Conservation (phyloP, 2,113 vertebrate genomes). For the Chaetura pelagica region DNA sequence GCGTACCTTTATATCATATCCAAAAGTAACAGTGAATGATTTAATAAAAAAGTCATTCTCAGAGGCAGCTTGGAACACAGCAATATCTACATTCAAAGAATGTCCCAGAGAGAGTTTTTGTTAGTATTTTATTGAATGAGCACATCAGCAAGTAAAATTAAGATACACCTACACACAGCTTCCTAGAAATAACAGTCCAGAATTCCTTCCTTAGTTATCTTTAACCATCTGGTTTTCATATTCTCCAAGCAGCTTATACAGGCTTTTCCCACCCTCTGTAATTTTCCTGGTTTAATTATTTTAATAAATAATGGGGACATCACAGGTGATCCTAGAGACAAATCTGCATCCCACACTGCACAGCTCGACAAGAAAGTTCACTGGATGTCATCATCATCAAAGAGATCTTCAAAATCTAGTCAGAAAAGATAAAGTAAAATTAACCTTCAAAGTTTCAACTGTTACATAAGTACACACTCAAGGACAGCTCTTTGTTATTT, state of each 20-base stretch:
- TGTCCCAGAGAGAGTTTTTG: not conserved
- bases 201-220: not conserved
- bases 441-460: not conserved
- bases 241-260: not conserved
- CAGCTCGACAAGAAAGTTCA: constrained; percentile 58
- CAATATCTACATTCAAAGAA: constrained; percentile 59
- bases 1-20: rapidly evolving
- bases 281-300: not conserved
- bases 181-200: constrained; percentile 9
- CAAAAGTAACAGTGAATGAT: not conserved
- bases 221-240: not conserved
- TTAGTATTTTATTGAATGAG: constrained; percentile 76
- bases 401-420: constrained; percentile 90
- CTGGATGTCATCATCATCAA: constrained; percentile 90
- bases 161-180: not conserved
- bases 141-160: not conserved
- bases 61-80: constrained; percentile 44
- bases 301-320: constrained; percentile 15
- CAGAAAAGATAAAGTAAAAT: constrained; percentile 30
- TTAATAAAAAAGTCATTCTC: not conserved
- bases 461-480: not conserved
- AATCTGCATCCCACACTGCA: constrained; percentile 6
- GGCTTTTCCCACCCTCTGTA: rapidly evolving
- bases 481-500: not conserved
- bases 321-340: not conserved